A percentile compares a stretch with the other conserved stretches of the same genome.
Conservation (phyloP, 2,888 invertebrate species). For the Xylota segnis region DNA sequence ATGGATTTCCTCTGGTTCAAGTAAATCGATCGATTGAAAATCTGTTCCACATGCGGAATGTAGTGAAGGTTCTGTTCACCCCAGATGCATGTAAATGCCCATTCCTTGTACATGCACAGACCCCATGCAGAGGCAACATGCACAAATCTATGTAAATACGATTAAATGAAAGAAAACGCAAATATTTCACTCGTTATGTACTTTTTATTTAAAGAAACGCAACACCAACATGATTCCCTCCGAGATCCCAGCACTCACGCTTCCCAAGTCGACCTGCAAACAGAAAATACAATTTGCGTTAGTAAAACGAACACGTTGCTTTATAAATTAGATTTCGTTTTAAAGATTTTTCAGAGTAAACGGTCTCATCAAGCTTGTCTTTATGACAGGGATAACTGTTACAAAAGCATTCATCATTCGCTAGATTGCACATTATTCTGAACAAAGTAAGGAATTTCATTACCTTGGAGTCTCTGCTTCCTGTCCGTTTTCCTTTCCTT, state of each 20-base stretch:
- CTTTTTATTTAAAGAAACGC: not conserved
- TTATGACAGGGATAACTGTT: slow-evolving; percentile 81
- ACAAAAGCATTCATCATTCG: slow-evolving; percentile 65
- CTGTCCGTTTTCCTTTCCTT: too few relatives aligned
- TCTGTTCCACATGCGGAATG: too few relatives aligned
- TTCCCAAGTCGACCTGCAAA: not conserved
- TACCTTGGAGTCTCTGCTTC: not conserved
- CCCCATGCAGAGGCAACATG: too few relatives aligned
- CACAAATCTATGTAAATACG: too few relatives aligned
- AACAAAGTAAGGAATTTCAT: not conserved
- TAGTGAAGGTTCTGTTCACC: too few relatives aligned
- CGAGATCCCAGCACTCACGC: not conserved
- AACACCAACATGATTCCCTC: not conserved
- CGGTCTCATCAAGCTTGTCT: slow-evolving; percentile 79
- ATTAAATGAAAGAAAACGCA: not conserved
- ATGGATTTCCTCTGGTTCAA: too few relatives aligned
- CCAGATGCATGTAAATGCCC: too few relatives aligned
- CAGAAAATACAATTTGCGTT: not conserved
- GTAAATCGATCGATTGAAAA: too few relatives aligned
- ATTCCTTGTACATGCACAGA: too few relatives aligned
- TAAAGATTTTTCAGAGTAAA: slow-evolving; percentile 75
- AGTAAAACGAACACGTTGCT: not conserved
- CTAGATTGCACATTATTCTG: not conserved
- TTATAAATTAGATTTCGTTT: not conserved
- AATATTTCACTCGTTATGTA: not conserved